Conservation (phyloP, 2,888 invertebrate genomes). For the Platycheirus rosarum region DNA sequence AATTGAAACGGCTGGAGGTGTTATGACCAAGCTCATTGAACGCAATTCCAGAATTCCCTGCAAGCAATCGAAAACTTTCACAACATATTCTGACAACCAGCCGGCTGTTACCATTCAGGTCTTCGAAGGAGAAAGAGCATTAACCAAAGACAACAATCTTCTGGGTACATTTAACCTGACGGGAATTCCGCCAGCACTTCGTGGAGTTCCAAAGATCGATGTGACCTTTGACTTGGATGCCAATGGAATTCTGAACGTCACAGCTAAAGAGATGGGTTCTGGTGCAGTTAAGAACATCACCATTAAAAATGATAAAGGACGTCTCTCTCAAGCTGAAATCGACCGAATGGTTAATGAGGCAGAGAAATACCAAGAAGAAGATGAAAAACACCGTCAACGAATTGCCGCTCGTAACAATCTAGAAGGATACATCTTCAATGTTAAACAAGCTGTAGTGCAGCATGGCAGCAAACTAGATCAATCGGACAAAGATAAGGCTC, state of each 20-base stretch:
- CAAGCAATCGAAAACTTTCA: conserved; percentile 89
- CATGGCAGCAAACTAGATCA: conserved; percentile 85
- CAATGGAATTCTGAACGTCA: conserved; percentile 96
- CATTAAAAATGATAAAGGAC: conserved; percentile 92
- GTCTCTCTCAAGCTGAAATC: conserved; percentile 91
- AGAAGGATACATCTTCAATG: conserved; percentile 87
- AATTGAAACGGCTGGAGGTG: conserved; percentile 91
- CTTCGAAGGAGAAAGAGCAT: conserved; percentile 91
- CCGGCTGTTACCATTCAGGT: conserved; percentile 89
- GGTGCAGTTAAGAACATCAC: conserved; percentile 89
- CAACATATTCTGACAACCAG: conserved; percentile 92
- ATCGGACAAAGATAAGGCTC: conserved; percentile 87
- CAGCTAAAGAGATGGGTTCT: conserved; percentile 88
- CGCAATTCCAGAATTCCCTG: conserved; percentile 88
- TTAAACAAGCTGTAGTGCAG: conserved; percentile 88
- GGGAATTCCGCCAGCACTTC: conserved; percentile 97
- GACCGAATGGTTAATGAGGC: conserved; percentile 91
- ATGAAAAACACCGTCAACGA: conserved; percentile 87
- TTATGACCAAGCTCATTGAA: conserved; percentile 90
- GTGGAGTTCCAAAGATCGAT: conserved; percentile 93
- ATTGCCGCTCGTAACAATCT: conserved; percentile 88
- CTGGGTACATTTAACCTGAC: conserved; percentile 97
- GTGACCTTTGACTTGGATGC: conserved; percentile 93
- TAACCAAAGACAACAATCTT: conserved; percentile 96
- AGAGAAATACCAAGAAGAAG: conserved; percentile 88